Evolutionary conservation across 2,113 vertebrate genomes (phyloP).

Genomic region (Podarcis raffonei): DNA sequence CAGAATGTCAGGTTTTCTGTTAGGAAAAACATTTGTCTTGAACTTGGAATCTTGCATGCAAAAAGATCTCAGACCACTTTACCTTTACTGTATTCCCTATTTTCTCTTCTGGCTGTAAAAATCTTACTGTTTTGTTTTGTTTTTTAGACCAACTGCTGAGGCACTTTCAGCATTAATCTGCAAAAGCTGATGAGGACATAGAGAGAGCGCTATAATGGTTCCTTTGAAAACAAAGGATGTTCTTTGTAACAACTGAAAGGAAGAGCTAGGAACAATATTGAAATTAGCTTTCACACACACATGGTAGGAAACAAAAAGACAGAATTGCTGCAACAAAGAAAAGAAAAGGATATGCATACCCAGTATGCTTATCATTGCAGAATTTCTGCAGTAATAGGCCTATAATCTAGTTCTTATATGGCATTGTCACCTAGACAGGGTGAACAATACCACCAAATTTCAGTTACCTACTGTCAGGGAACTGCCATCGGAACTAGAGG

Average conservation of each 20-base stretch:
- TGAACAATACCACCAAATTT: too few relatives aligned
- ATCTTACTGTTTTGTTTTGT: background rate
- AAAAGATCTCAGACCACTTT: background rate
- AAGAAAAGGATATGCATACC: too few relatives aligned
- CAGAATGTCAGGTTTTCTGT: background rate
- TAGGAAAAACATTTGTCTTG: background rate
- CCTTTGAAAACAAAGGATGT: background rate
- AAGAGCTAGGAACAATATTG: too few relatives aligned
- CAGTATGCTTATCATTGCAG: too few relatives aligned
- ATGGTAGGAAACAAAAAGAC: background rate
- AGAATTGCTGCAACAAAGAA: background rate
- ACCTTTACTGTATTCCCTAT: background rate
- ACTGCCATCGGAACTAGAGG: too few relatives aligned
- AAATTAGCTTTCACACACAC: background rate
- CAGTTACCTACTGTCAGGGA: too few relatives aligned
- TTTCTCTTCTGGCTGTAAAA: background rate
- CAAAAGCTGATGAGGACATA: background rate
- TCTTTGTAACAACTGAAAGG: background rate
- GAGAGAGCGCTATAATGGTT: background rate
- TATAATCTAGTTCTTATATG: too few relatives aligned
- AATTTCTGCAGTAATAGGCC: too few relatives aligned
- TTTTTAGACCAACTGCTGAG: background rate
- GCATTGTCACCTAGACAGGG: too few relatives aligned
- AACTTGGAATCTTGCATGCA: background rate
- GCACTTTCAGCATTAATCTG: background rate